Evolutionary conservation across 1,140 invertebrate species (phyloP).

Genomic region (Drosophila kurseongensis): DNA sequence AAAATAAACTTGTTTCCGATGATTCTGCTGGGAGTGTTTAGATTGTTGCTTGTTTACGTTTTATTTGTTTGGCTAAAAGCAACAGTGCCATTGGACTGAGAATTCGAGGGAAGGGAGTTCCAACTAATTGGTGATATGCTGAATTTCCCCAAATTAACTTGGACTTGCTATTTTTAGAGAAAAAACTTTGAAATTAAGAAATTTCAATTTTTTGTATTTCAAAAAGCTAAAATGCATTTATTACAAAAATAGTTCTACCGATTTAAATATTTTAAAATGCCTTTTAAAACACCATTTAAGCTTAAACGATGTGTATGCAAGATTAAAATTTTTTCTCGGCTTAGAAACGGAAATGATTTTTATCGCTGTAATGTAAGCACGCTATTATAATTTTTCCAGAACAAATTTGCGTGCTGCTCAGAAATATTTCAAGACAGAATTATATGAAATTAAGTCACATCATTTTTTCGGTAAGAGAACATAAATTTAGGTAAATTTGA

Average conservation of each 20-base stretch:
- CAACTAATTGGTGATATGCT: conserved; percentile 2
- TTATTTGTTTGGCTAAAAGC: conserved; percentile 27
- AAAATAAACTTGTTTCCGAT: conserved; percentile 46
- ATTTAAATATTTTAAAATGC: too few species aligned
- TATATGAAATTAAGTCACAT: neutral
- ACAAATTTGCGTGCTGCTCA: neutral
- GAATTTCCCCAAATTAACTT: neutral
- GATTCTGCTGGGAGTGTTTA: conserved; percentile 25
- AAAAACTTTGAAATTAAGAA: too few species aligned
- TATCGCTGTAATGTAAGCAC: neutral
- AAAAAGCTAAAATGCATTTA: too few species aligned
- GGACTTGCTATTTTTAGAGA: neutral
- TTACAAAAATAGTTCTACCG: too few species aligned
- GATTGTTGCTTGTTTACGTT: conserved; percentile 8
- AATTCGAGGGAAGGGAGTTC: neutral
- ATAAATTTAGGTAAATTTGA: too few species aligned
- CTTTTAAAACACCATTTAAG: too few species aligned
- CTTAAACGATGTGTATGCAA: neutral
- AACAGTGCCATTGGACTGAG: conserved; percentile 12
- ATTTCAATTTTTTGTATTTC: too few species aligned
- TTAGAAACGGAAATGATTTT: neutral
- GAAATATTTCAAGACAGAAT: neutral
- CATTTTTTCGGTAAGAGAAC: too few species aligned
- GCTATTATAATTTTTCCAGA: neutral
- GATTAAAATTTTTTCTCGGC: neutral